Evolutionary conservation across 2,113 vertebrate species (phyloP), one percentile per base, ranked within the genome.

Genomic region (Reinhardtius hippoglossoides): DNA sequence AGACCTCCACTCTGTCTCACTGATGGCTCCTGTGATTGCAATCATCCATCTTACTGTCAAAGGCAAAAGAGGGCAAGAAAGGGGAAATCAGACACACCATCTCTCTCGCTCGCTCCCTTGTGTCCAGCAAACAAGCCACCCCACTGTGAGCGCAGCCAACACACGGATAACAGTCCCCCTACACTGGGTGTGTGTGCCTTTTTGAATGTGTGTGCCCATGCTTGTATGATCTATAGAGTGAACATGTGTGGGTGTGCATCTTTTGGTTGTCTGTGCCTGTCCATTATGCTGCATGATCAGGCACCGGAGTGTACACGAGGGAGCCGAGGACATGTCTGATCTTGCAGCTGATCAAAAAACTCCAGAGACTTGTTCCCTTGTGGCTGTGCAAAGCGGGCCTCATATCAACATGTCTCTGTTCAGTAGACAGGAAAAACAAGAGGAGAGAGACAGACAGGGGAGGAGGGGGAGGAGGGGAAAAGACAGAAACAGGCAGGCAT

Each of bases 31-130:
- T 93, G 92, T 94, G 93, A 94, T 94, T 94, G 89, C 91, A 92
- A 93, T 93, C 91, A 94, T 94, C 93, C 92, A 94, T 94, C 93
- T 94, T 94, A 89, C 93, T 93, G 93, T 94, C 93, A 94, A 71
- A 92, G 83, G 82, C 80, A 59, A 80, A 74, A 75, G 64, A 65
- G 83, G 86, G 78, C 74, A 87, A 87, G 87, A 90, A 81, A 89
- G 87, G 83, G 92, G 88, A 90, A 88, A 92, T 91, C 87, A 73
- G 87, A 89, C 80, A 77, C 88, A 82, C 87, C 84, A 84, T 90
- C 86, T 89, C 87, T 35, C 85, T 27, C 68, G 82, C 73, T 84
- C 26, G 4, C 77, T 92, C 93, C 84, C 89, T 85, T 66, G 90
- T 92, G 92, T 92, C 90, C 85, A 64, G 78, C 81, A 91, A 93